Evolutionary conservation across 2,888 invertebrate genomes (phyloP), one percentile per base, ranked within the genome.

Genomic region (Lycocerus yunnanus): DNA sequence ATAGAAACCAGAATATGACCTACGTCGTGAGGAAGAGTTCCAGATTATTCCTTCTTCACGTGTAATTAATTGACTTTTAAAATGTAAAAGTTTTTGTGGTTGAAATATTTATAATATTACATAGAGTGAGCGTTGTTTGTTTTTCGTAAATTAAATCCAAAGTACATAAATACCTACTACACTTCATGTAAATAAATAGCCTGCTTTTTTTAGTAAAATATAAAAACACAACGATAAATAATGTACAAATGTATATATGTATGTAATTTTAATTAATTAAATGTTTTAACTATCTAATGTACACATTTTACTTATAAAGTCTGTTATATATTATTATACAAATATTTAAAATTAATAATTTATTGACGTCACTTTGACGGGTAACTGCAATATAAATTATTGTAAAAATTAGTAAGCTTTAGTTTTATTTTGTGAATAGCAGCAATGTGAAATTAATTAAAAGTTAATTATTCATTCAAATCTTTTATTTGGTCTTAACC

Each of bases 301-400:
- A 73, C 66, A 75, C 72, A 69, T 60, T 69, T 21, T 69, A 75
- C 75, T 68, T 63, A 63, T 63, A 63, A 63, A 63, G 16, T 63
- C 72, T 75, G 75, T 75, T 73, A 73, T 67, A 75, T 75, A 43
- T 43, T 43, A 43, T 43, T 43, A 43, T 43, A 43, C 43, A 43
- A 43, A 43, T 43, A 75, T 69, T 68, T 75, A 75, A 70, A 69
- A 60, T 75, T 77, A 76, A 75, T 75, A 68, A 78, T 84, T 84
- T 77, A 78, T 81, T 81, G 81, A 79, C 84, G 82, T 83, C 83
- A 70, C 65, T 78, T 77, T 69, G 84, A 85, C 85, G 85, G 85
- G 84, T 85, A 83, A 80, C 83, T 86, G 86, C 86, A 86, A 86
- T 86, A 86, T 86, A 83, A 83, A 81, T 43, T 43, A 43, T 82